Evolutionary conservation across 2,888 invertebrate genomes (phyloP).

Genomic region (Sesia bembeciformis): DNA sequence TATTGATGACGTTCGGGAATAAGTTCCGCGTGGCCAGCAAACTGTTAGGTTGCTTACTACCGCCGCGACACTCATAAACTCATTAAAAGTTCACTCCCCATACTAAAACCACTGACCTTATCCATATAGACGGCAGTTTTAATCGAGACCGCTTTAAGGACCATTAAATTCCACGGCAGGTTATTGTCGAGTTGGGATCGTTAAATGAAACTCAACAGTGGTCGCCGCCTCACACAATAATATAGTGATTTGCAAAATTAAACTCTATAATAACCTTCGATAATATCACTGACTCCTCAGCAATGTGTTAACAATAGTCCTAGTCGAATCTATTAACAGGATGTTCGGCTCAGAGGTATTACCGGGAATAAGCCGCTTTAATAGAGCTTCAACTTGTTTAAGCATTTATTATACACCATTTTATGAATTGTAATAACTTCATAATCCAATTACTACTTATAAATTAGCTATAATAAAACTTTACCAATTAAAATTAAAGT

Average conservation of each 20-base stretch:
- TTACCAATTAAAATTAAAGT: not conserved
- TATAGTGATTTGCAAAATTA: constrained; percentile 3
- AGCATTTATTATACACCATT: not conserved
- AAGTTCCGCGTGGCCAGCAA: constrained; percentile 17
- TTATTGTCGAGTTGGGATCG: constrained; percentile 62
- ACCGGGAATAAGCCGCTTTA: too few species aligned
- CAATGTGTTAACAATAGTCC: constrained; percentile 1
- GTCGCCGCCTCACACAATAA: constrained; percentile 12
- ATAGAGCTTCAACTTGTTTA: too few species aligned
- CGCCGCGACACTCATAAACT: constrained; percentile 51
- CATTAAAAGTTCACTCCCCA: constrained; percentile 64
- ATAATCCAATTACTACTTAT: not conserved
- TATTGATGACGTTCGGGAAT: constrained; percentile 25
- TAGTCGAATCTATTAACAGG: constrained; percentile 1
- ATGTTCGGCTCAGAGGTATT: not conserved
- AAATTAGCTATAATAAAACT: not conserved
- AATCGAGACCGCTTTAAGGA: constrained; percentile 63
- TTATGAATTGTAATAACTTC: not conserved
- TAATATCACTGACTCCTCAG: not conserved
- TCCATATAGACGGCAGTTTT: constrained; percentile 61
- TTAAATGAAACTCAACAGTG: constrained; percentile 51
- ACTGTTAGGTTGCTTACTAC: not conserved
- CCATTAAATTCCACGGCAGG: constrained; percentile 59
- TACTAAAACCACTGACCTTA: constrained; percentile 54
- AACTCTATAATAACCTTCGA: not conserved